A percentile compares a stretch with the other conserved stretches of the same genome.
These are phyloP conservation scores for Acanthoscelides obtectus DNA, from an alignment of 2,888 invertebrate genomes.

Conservation along the genomic window DNA sequence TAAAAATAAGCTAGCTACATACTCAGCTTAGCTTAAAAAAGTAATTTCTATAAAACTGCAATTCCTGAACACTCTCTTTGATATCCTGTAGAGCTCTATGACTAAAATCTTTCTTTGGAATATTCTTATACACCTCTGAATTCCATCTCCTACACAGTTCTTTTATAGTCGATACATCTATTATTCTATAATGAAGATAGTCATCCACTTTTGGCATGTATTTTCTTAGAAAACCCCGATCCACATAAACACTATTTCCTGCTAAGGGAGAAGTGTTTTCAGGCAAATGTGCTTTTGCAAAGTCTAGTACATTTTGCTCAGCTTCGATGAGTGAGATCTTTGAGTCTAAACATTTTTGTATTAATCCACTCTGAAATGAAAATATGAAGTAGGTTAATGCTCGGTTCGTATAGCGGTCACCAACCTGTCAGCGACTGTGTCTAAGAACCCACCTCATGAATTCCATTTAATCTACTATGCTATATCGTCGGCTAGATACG, in stretches of 20 bases:
- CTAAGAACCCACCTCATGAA: too few relatives aligned
- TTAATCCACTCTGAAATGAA: conserved; percentile 71
- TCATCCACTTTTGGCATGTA: conserved; percentile 73
- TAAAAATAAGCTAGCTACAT: not conserved
- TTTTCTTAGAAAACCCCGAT: conserved; percentile 74
- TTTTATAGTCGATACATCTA: conserved; percentile 89
- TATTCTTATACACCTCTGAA: conserved; percentile 52
- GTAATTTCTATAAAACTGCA: conserved; percentile 69
- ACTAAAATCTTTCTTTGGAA: conserved; percentile 58
- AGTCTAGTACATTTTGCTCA: conserved; percentile 66
- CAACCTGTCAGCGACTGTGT: too few relatives aligned
- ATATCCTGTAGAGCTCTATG: conserved; percentile 84
- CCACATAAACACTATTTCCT: conserved; percentile 86
- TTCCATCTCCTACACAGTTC: conserved; percentile 81
- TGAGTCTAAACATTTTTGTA: conserved; percentile 67
- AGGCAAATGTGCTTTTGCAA: conserved; percentile 58
- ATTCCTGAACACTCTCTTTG: conserved; percentile 76
- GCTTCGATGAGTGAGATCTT: conserved; percentile 60
- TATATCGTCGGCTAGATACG: too few relatives aligned
- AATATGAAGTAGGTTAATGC: not conserved
- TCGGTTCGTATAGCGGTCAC: too few relatives aligned
- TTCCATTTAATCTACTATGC: too few relatives aligned
- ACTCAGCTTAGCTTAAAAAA: conserved; percentile 54
- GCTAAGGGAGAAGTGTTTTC: conserved; percentile 68
- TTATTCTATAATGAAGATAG: conserved; percentile 73